Evolutionary conservation across 2,113 vertebrate genomes (phyloP), one percentile per base, ranked within the genome.

Genomic region (Okapia johnstoni): DNA sequence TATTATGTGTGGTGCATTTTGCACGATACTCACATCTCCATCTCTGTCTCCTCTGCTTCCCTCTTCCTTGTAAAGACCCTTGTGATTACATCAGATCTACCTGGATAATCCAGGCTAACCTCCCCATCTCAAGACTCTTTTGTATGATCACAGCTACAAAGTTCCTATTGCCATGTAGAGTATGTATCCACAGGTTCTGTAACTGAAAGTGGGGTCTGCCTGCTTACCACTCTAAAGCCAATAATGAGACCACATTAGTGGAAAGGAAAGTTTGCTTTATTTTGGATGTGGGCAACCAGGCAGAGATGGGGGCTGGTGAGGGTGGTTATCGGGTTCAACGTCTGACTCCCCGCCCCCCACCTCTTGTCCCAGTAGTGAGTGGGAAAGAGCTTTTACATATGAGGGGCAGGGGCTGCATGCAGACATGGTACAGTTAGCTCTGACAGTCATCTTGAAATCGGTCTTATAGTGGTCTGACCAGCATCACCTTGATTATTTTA

Each of bases 291-390:
- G 46, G 46, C 46, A 50, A 33, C 76, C 70, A 43, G 70, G 70
- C 0, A 5, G 36, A 43, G 21, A 40, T 0, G 0, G 70, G 70
- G 40, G 70, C 70, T 40, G 36, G 10, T 40, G 21, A 73, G 66
- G 36, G 36, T 40, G 66, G 36, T n/a, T 40, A 40, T 73, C 36
- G 36, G 66, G 66, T 73, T 40, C 66, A 23, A 23, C 33, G 46
- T 46, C 46, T 3, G 1, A 33, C 76, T 30, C 76, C 28, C 43
- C 46, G n/a, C n/a, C 2, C 4, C 15, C 10, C 10, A 73, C 66
- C 10, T 40, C n/a, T 73, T 40, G 66, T 46, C 4, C 76, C 76
- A 19, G 10, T 28, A 0, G 1, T 73, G 15, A 3, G 26, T 30
- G 76, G 76, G 26, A 11, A 79, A 50, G 76, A 79, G 28, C 76